Evolutionary conservation across 2,113 vertebrate species (phyloP).

Genomic region (Triplophysa siluroides): DNA sequence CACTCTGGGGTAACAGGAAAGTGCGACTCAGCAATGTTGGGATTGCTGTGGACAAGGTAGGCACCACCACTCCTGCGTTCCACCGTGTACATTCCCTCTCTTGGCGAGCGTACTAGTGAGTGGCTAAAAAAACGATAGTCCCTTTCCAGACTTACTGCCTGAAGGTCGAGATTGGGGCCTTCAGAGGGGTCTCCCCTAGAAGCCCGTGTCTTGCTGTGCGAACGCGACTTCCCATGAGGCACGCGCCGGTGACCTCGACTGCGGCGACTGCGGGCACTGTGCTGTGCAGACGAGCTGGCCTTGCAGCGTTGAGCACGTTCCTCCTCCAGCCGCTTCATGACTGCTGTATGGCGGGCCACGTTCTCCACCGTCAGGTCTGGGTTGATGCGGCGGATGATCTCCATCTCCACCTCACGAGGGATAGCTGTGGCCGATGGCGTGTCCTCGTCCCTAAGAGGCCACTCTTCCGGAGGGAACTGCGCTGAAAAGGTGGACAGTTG

Average conservation of each 20-base stretch:
- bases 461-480: slow-evolving; percentile 97
- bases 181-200: slow-evolving; percentile 89
- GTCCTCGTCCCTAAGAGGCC: slow-evolving; percentile 94
- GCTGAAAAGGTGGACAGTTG: slow-evolving; percentile 95
- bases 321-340: slow-evolving; percentile 98
- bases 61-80: slow-evolving; percentile 82
- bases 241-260: slow-evolving; percentile 89
- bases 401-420: slow-evolving; percentile 94
- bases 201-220: slow-evolving; percentile 91
- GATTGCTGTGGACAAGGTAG: slow-evolving; percentile 90
- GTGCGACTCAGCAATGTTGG: slow-evolving; percentile 90
- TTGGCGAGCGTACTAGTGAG: slow-evolving; percentile 82
- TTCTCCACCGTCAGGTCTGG: slow-evolving; percentile 98
- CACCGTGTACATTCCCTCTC: slow-evolving; percentile 88
- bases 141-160: slow-evolving; percentile 71
- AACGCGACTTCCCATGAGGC: slow-evolving; percentile 88
- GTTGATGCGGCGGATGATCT: slow-evolving; percentile 97
- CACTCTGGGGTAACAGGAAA: slow-evolving; percentile 95
- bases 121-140: slow-evolving; percentile 89
- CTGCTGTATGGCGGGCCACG: slow-evolving; percentile 94
- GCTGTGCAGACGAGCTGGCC: slow-evolving; percentile 89
- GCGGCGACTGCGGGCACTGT: slow-evolving; percentile 90
- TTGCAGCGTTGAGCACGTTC: slow-evolving; percentile 93
- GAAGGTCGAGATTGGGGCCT: slow-evolving; percentile 84
- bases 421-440: slow-evolving; percentile 80